A percentile compares a stretch with the other conserved stretches of the same genome.
Conservation (phyloP, 2,888 invertebrate species). For the Xylota sylvarum region DNA sequence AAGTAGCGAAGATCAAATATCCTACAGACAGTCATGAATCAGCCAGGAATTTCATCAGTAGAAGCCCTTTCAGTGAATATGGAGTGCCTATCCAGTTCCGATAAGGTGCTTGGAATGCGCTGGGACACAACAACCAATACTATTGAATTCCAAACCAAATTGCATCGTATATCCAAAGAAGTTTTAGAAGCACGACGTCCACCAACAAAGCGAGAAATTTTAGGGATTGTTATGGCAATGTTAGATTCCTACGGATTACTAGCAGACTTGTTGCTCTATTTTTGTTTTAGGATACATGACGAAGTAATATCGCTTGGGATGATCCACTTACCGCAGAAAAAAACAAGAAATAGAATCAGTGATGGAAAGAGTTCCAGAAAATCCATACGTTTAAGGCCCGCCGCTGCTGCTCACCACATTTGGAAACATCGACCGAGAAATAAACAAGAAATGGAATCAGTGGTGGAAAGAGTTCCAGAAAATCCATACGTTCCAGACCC, state of each 20-base stretch:
- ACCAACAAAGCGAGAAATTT: slow-evolving; percentile 61
- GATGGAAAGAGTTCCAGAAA: slow-evolving; percentile 16
- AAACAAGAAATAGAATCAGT: neutral
- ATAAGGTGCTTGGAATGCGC: slow-evolving; percentile 76
- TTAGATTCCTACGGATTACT: too few species aligned
- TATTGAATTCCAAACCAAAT: slow-evolving; percentile 61
- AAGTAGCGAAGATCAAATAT: slow-evolving; percentile 38
- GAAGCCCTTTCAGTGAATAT: neutral
- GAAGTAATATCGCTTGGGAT: slow-evolving; percentile 9
- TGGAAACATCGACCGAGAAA: too few species aligned
- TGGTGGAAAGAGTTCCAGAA: too few species aligned
- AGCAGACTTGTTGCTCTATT: slow-evolving; percentile 29
- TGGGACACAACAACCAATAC: slow-evolving; percentile 72
- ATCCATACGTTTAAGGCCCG: neutral
- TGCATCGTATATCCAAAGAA: slow-evolving; percentile 8
- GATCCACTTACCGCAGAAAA: neutral
- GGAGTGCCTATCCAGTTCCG: slow-evolving; percentile 25
- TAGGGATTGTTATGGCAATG: slow-evolving; percentile 29
- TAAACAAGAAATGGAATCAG: too few species aligned
- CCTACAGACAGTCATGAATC: slow-evolving; percentile 20
- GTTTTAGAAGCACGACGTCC: neutral
- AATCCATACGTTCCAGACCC: too few species aligned
- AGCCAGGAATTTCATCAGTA: neutral
- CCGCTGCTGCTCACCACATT: slow-evolving; percentile 21
- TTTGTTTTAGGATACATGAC: slow-evolving; percentile 28